Conservation (phyloP, 2,888 invertebrate genomes). For the Parapristionchus giblindavisi region DNA sequence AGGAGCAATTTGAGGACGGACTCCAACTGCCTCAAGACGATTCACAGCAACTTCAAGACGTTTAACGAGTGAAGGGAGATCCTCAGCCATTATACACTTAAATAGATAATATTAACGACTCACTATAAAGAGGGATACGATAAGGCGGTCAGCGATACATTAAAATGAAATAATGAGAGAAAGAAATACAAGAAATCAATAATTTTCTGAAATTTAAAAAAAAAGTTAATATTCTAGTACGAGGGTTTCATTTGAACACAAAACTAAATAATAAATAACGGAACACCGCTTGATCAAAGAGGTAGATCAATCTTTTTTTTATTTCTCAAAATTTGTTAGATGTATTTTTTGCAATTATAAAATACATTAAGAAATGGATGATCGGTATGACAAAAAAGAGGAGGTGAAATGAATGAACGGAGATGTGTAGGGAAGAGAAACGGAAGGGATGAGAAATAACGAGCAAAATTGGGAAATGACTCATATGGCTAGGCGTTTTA, state of each 20-base stretch:
- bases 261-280: neutral
- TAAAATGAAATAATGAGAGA: neutral
- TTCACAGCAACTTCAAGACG: constrained; percentile 24
- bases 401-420: neutral
- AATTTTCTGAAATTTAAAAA: neutral
- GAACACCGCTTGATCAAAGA: neutral
- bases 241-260: constrained; percentile 12
- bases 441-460: constrained; percentile 11
- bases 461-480: constrained; percentile 22
- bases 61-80: constrained; percentile 11
- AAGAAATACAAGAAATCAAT: constrained; percentile 5
- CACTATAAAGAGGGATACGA: neutral
- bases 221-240: neutral
- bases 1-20: constrained; percentile 31
- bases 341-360: neutral
- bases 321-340: neutral
- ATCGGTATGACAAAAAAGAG: constrained; percentile 26
- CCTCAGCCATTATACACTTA: constrained; percentile 12
- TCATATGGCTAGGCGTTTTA: neutral
- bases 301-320: neutral
- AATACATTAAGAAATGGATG: constrained; percentile 25
- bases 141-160: neutral
- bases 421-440: constrained; percentile 14
- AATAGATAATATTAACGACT: neutral
- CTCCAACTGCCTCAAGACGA: constrained; percentile 17